Conservation (phyloP, 1,140 invertebrate species). For the Archegozetes longisetosus region DNA sequence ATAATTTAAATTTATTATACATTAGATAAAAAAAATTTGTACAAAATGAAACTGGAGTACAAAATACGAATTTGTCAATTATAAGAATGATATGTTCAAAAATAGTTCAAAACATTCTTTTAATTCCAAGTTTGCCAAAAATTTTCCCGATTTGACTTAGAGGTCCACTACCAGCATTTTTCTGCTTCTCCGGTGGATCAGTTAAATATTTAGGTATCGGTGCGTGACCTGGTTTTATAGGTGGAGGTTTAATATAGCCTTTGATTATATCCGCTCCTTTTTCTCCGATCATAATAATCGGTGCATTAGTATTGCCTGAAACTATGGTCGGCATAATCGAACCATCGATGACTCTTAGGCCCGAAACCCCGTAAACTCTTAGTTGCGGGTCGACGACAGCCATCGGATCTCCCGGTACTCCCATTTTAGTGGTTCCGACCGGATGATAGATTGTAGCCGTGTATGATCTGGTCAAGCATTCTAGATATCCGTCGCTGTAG, state of each 20-base stretch:
- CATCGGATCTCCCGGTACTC: slow-evolving; percentile 56
- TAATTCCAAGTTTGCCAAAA: slow-evolving; percentile 8
- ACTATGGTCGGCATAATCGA: slow-evolving; percentile 52
- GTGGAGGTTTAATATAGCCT: slow-evolving; percentile 29
- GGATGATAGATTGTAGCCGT: slow-evolving; percentile 65
- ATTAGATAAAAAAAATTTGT: too few species aligned
- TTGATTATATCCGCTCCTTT: slow-evolving; percentile 61
- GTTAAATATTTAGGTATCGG: slow-evolving; percentile 10
- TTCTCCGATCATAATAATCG: slow-evolving; percentile 70
- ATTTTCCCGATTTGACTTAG: slow-evolving; percentile 13
- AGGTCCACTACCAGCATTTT: slow-evolving; percentile 3
- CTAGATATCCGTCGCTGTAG: slow-evolving; percentile 61
- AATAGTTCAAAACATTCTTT: neutral
- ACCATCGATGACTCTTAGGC: slow-evolving; percentile 47
- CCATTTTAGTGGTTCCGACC: slow-evolving; percentile 83
- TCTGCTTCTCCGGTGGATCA: slow-evolving; percentile 2
- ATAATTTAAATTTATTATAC: too few species aligned
- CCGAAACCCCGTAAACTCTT: slow-evolving; percentile 40
- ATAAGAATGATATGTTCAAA: too few species aligned
- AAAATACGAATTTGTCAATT: too few species aligned
- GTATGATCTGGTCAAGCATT: slow-evolving; percentile 64
- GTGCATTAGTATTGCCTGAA: slow-evolving; percentile 54
- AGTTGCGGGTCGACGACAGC: slow-evolving; percentile 70
- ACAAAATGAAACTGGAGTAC: too few species aligned
- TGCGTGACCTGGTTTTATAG: slow-evolving; percentile 9